Conservation (phyloP, 64 coral and sea anemone genomes). For the Astreopora myriophthalma region DNA sequence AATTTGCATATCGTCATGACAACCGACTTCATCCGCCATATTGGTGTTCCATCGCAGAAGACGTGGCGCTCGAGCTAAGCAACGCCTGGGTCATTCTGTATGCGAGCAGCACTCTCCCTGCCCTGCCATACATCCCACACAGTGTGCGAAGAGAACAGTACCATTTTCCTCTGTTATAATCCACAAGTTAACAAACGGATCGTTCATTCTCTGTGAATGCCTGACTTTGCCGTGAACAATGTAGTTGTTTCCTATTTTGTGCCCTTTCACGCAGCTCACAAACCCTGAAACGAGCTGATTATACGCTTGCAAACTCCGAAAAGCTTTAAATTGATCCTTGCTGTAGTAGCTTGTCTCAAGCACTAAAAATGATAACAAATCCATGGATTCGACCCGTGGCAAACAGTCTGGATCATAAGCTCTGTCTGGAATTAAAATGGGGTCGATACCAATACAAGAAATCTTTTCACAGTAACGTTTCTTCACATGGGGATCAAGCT, state of each 20-base stretch:
- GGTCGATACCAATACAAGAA: slow-evolving; percentile 47
- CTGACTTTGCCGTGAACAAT: background rate
- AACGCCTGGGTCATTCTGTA: too few relatives aligned
- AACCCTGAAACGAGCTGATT: slow-evolving; percentile 45
- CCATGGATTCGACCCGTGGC: slow-evolving; percentile 43
- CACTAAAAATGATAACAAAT: slow-evolving; percentile 15
- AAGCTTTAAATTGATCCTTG: slow-evolving; percentile 50
- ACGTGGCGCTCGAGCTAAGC: too few relatives aligned
- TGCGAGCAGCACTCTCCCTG: slow-evolving; percentile 5
- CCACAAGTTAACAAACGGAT: slow-evolving; percentile 4
- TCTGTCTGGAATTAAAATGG: background rate
- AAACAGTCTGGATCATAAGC: slow-evolving; percentile 39
- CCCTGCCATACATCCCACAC: too few relatives aligned
- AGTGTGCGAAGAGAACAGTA: background rate
- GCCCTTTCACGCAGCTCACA: background rate
- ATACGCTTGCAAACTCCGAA: slow-evolving; percentile 2
- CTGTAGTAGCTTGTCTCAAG: slow-evolving; percentile 34
- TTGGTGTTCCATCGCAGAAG: too few relatives aligned
- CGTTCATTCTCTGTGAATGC: too few relatives aligned
- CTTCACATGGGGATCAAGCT: slow-evolving; percentile 37
- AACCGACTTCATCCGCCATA: too few relatives aligned
- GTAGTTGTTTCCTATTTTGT: slow-evolving; percentile 17
- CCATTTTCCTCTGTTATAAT: slow-evolving; percentile 19
- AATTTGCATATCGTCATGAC: too few relatives aligned
- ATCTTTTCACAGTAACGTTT: slow-evolving; percentile 52